phyloP scores from a whole-genome alignment of 2,113 vertebrate genomes.

The Seriola aureovittata region DNA sequence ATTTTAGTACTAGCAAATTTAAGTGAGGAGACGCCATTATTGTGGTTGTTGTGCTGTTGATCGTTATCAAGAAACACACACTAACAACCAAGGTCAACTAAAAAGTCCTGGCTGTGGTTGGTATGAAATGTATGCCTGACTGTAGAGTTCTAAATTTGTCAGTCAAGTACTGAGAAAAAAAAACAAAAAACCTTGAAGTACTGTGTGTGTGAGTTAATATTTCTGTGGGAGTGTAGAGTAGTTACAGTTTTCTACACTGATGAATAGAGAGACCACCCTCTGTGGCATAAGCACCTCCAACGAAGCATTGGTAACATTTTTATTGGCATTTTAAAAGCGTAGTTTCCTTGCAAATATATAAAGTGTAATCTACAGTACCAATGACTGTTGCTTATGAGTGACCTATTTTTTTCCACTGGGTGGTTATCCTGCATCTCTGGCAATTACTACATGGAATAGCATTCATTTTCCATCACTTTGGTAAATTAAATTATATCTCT shows the following conservation, averaged over 20 bases:
- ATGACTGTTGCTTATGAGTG: constrained; percentile 59
- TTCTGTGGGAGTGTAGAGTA: background rate
- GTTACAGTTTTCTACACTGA: constrained; percentile 34
- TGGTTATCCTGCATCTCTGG: constrained; percentile 73
- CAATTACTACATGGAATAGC: constrained; percentile 67
- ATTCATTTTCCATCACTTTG: constrained; percentile 72
- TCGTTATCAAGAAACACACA: background rate
- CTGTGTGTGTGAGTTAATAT: background rate
- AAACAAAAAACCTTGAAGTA: background rate
- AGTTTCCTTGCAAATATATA: constrained; percentile 64
- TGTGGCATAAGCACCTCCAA: constrained; percentile 57
- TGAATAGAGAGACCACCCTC: constrained; percentile 58
- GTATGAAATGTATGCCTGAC: background rate
- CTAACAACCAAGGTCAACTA: background rate
- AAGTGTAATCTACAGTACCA: constrained; percentile 53
- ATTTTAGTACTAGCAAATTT: background rate
- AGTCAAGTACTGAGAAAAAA: background rate
- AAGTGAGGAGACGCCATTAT: background rate
- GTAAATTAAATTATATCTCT: constrained; percentile 70
- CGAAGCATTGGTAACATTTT: constrained; percentile 65
- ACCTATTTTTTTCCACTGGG: constrained; percentile 58
- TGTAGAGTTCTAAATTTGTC: background rate
- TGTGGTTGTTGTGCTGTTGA: background rate
- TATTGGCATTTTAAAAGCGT: constrained; percentile 67
- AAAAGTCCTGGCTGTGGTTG: background rate